phyloP scores from a whole-genome alignment of 1,140 invertebrate species.

The Drosophila ogumai region DNA sequence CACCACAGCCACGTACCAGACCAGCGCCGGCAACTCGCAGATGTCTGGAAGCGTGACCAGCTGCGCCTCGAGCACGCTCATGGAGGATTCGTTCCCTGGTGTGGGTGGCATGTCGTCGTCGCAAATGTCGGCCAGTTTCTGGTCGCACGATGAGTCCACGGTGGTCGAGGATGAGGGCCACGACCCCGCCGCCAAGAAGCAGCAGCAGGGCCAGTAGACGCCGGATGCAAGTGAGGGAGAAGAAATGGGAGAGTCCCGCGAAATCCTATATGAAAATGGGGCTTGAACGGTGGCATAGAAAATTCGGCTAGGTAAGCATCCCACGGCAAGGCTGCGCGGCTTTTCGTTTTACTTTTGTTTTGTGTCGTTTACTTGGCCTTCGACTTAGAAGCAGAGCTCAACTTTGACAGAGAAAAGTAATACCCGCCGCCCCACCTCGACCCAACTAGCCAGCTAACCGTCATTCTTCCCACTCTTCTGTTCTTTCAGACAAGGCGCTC shows the following conservation, averaged over 20 bases:
- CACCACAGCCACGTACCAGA: conserved; percentile 92
- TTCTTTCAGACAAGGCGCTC: conserved; percentile 41
- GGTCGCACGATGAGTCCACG: conserved; percentile 74
- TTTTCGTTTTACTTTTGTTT: conserved; percentile 64
- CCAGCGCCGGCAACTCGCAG: conserved; percentile 91
- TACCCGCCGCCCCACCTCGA: conserved; percentile 26
- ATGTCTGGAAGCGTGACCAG: conserved; percentile 93
- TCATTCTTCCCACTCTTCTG: neutral
- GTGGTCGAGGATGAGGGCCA: conserved; percentile 70
- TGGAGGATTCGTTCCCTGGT: conserved; percentile 82
- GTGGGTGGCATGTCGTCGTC: conserved; percentile 73
- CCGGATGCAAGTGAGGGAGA: conserved; percentile 36
- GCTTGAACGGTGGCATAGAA: conserved; percentile 68
- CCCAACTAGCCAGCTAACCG: neutral
- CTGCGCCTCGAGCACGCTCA: conserved; percentile 83
- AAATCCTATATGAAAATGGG: conserved; percentile 55
- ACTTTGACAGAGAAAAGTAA: conserved; percentile 72
- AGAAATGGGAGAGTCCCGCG: conserved; percentile 36
- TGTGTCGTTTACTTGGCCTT: conserved; percentile 54
- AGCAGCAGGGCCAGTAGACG: conserved; percentile 51
- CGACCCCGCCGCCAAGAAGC: conserved; percentile 39
- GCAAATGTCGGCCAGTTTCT: conserved; percentile 78
- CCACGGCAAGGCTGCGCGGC: conserved; percentile 62
- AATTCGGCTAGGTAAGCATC: conserved; percentile 78
- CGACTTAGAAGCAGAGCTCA: conserved; percentile 72